Evolutionary conservation across 2,113 vertebrate species (phyloP).

Genomic region (Chitala chitala): DNA sequence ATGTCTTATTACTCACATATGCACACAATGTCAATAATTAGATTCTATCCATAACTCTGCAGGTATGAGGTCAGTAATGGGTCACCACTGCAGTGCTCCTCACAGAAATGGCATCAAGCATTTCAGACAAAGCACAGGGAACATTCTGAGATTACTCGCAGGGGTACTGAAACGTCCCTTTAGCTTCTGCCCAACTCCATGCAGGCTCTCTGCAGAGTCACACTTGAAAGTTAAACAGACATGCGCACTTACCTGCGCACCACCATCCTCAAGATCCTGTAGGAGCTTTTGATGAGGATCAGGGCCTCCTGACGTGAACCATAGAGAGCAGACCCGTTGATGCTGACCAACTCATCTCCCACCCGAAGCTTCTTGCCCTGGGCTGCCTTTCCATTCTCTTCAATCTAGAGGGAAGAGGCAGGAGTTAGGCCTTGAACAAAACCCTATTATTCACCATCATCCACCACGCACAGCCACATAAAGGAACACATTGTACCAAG

Average conservation of each 20-base stretch:
- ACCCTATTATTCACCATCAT: background rate
- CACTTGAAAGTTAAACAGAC: background rate
- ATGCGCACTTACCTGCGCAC: conserved; percentile 74
- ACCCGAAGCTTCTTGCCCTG: conserved; percentile 80
- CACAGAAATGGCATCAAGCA: too few species aligned
- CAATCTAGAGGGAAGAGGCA: conserved; percentile 66
- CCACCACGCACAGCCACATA: background rate
- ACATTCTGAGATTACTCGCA: too few species aligned
- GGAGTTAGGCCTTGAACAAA: conserved; percentile 17
- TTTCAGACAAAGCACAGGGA: too few species aligned
- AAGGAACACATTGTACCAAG: background rate
- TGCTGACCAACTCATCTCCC: conserved; percentile 91
- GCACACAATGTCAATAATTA: too few species aligned
- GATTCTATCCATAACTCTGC: too few species aligned
- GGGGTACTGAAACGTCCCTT: too few species aligned
- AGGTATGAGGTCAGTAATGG: too few species aligned
- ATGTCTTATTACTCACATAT: too few species aligned
- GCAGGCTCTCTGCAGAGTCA: too few species aligned
- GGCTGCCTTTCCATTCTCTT: conserved; percentile 87
- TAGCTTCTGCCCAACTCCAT: too few species aligned
- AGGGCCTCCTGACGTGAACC: conserved; percentile 96
- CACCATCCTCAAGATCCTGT: conserved; percentile 84
- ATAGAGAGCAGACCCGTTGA: conserved; percentile 87
- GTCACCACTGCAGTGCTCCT: too few species aligned
- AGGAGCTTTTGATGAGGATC: conserved; percentile 96